phyloP scores from a whole-genome alignment of 2,113 vertebrate species.

The Amphilophus citrinellus region DNA sequence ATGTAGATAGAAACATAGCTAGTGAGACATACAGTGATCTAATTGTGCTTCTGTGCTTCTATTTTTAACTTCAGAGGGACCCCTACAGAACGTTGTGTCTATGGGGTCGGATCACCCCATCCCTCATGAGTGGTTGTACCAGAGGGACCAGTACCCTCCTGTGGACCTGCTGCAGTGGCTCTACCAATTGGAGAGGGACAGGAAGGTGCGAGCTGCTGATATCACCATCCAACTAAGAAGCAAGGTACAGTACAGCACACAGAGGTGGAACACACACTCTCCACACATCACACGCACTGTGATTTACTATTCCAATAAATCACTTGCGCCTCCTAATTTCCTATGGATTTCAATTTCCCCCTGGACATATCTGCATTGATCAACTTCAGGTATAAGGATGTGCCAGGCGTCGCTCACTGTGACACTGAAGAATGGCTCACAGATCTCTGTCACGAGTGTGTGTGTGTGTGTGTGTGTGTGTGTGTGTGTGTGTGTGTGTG shows the following conservation, averaged over 20 bases:
- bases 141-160: slow-evolving; percentile 28
- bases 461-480: slow-evolving; percentile 12
- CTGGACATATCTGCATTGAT: slow-evolving; percentile 82
- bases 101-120: slow-evolving; percentile 62
- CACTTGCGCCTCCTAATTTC: slow-evolving; percentile 79
- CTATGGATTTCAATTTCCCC: slow-evolving; percentile 84
- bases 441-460: slow-evolving; percentile 43
- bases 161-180: slow-evolving; percentile 65
- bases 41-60: slow-evolving; percentile 6
- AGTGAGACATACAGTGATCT: background rate
- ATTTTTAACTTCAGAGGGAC: slow-evolving; percentile 42
- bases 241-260: slow-evolving; percentile 67
- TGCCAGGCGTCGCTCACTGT: slow-evolving; percentile 75
- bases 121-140: slow-evolving; percentile 36
- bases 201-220: slow-evolving; percentile 57
- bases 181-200: slow-evolving; percentile 66
- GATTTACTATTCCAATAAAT: slow-evolving; percentile 83
- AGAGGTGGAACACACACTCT: slow-evolving; percentile 36
- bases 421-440: slow-evolving; percentile 78
- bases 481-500: slow-evolving; percentile 1
- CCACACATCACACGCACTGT: slow-evolving; percentile 58
- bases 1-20: slow-evolving; percentile 32
- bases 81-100: slow-evolving; percentile 62
- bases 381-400: slow-evolving; percentile 78
- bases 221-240: slow-evolving; percentile 45